Conservation (phyloP, 2,113 vertebrate species). For the Canis aureus region DNA sequence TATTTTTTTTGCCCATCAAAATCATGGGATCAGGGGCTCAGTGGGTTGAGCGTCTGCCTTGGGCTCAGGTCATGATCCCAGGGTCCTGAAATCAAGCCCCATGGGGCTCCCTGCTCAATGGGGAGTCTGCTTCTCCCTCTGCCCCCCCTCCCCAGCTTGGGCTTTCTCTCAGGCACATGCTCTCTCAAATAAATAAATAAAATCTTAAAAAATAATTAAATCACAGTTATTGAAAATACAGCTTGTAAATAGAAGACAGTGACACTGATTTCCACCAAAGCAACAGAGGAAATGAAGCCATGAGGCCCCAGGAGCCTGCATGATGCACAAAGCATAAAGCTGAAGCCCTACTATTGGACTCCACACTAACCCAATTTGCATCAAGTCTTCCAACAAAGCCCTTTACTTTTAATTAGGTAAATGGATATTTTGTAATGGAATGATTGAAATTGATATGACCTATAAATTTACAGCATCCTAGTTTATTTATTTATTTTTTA, state of each 20-base stretch:
- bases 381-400: background rate
- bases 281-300: background rate
- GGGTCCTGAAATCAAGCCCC: too few species aligned
- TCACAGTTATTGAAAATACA: background rate
- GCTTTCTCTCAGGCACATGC: background rate
- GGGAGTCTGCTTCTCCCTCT: background rate
- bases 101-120: too few species aligned
- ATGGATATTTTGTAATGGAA: background rate
- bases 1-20: background rate
- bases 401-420: background rate
- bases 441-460: background rate
- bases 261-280: background rate
- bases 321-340: accelerated
- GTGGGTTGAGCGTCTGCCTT: too few species aligned
- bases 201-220: background rate
- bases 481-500: too few species aligned
- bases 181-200: background rate
- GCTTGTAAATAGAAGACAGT: background rate
- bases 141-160: background rate
- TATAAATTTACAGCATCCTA: background rate
- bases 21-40: background rate
- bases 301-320: background rate
- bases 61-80: too few species aligned
- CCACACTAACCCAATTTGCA: background rate
- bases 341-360: background rate